Conservation (phyloP, 2,888 invertebrate species). For the Zaprionus lineosus region DNA sequence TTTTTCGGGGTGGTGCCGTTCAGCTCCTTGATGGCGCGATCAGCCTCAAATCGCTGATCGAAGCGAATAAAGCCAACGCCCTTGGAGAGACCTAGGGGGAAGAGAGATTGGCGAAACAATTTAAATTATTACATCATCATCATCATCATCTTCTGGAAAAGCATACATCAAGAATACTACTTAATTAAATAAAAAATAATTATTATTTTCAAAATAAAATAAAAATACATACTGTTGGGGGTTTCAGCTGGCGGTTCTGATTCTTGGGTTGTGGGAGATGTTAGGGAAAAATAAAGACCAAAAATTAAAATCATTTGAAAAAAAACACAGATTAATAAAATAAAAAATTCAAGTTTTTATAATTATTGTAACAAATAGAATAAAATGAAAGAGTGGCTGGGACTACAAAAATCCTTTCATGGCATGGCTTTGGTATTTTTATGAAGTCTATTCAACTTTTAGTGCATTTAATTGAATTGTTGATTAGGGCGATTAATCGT, state of each 20-base stretch:
- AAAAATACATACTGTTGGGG: conserved; percentile 38
- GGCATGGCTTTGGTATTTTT: too few species aligned
- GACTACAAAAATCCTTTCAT: too few species aligned
- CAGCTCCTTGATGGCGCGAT: conserved; percentile 94
- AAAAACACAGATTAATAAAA: conserved; percentile 16
- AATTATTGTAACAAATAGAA: not conserved
- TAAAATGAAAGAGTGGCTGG: not conserved
- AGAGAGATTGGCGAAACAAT: not conserved
- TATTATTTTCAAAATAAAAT: not conserved
- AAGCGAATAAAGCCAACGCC: conserved; percentile 97
- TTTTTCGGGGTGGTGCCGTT: conserved; percentile 95
- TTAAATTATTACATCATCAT: not conserved
- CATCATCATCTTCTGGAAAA: not conserved
- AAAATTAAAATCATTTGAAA: conserved; percentile 23
- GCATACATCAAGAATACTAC: conserved; percentile 1
- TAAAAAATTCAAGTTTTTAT: not conserved
- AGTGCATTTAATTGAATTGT: too few species aligned
- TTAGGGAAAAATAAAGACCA: conserved; percentile 6
- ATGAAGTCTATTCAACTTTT: too few species aligned
- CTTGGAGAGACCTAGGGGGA: conserved; percentile 90
- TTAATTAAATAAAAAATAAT: not conserved
- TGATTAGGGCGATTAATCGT: too few species aligned
- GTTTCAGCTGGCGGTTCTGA: conserved; percentile 27
- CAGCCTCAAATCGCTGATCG: conserved; percentile 95
- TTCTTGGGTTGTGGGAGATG: conserved; percentile 21